These are phyloP conservation scores for Apis laboriosa DNA, from an alignment of 1,140 invertebrate genomes.

Conservation along the genomic window DNA sequence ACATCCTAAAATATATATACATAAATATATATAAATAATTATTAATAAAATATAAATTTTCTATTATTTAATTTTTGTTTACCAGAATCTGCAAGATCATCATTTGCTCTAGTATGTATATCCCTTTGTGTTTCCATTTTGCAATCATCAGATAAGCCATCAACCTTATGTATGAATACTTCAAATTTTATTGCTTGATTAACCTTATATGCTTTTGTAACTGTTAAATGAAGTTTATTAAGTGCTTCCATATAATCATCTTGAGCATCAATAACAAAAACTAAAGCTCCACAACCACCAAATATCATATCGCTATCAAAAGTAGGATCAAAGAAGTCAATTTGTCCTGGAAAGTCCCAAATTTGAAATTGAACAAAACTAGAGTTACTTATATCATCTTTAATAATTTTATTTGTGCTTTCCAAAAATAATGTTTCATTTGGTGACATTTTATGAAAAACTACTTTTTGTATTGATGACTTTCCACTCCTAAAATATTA, in stretches of 20 bases:
- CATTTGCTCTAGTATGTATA: constrained; percentile 97
- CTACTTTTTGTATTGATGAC: constrained; percentile 99
- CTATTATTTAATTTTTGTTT: constrained; percentile 68
- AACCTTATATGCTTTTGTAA: constrained; percentile 97
- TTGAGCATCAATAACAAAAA: constrained; percentile 99
- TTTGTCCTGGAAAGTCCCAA: constrained; percentile 99
- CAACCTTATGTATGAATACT: constrained; percentile 99
- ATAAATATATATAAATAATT: constrained; percentile 10
- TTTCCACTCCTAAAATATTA: constrained; percentile 93
- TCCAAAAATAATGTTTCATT: constrained; percentile 99
- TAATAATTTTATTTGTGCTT: constrained; percentile 99
- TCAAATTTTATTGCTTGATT: constrained; percentile 99
- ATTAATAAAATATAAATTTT: constrained; percentile 1
- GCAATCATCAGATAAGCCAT: constrained; percentile 98
- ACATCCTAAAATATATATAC: constrained; percentile 80
- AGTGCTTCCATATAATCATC: constrained; percentile 98
- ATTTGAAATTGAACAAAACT: constrained; percentile 99
- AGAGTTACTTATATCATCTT: constrained; percentile 98
- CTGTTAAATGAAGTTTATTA: constrained; percentile 94
- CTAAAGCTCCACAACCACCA: constrained; percentile 95
- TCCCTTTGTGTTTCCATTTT: constrained; percentile 99
- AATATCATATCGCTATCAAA: constrained; percentile 98
- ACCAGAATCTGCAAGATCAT: constrained; percentile 95
- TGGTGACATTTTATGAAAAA: constrained; percentile 99
- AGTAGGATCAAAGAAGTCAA: constrained; percentile 97